Conservation (phyloP, 2,797 vertebrate species). For the Iguana delicatissima region DNA sequence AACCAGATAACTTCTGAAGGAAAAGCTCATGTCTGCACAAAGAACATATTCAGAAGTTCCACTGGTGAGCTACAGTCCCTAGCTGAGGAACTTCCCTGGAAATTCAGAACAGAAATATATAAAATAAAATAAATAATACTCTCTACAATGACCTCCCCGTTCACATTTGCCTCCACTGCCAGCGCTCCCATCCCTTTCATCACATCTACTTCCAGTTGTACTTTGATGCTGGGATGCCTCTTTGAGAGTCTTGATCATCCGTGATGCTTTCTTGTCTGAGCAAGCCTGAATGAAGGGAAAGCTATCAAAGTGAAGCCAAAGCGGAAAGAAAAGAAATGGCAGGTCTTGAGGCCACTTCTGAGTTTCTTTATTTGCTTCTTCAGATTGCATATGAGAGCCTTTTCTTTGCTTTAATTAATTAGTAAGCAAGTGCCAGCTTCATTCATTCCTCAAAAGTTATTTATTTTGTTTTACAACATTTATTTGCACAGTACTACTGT, state of each 20-base stretch:
- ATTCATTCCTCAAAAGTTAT: conserved; percentile 79
- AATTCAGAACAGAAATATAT: neutral
- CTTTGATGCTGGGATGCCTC: neutral
- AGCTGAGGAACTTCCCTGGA: neutral
- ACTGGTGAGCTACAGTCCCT: too few relatives aligned
- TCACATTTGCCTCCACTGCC: neutral
- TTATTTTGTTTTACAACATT: conserved; percentile 78
- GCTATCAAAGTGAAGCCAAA: neutral
- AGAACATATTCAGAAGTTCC: neutral
- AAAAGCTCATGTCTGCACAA: neutral
- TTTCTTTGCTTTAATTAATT: conserved; percentile 80
- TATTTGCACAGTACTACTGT: conserved; percentile 74
- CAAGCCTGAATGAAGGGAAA: neutral
- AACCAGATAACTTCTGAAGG: neutral
- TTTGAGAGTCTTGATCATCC: neutral
- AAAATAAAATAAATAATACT: neutral
- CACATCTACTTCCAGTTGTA: neutral
- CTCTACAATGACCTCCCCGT: neutral
- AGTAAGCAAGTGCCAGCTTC: conserved; percentile 74
- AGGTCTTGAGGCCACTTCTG: conserved; percentile 37
- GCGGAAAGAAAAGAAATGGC: conserved; percentile 22
- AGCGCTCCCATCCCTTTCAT: neutral
- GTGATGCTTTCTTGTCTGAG: neutral
- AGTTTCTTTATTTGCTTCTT: conserved; percentile 64
- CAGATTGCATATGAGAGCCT: conserved; percentile 60